Conservation (phyloP, 2,797 vertebrate genomes). For the Parambassis ranga region DNA sequence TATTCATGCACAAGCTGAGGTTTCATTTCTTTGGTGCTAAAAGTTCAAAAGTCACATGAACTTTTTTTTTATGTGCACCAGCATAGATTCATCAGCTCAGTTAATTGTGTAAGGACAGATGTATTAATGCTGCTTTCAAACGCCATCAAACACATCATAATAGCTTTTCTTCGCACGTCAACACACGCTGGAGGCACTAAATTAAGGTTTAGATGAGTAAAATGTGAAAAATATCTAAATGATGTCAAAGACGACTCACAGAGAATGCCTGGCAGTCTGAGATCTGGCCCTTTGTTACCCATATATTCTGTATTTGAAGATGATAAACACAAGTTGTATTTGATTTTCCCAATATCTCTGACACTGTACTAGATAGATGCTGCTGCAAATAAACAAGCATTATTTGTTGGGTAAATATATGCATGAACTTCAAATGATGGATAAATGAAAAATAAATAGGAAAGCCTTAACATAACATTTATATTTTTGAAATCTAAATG, state of each 20-base stretch:
- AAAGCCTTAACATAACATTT: constrained; percentile 75
- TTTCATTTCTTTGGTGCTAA: constrained; percentile 4
- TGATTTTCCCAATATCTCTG: constrained; percentile 69
- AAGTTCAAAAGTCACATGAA: constrained; percentile 16
- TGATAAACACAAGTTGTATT: constrained; percentile 78
- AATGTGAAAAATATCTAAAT: constrained; percentile 69
- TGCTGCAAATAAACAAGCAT: constrained; percentile 79
- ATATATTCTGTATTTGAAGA: constrained; percentile 70
- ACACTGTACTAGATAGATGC: constrained; percentile 59
- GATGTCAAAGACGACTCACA: constrained; percentile 63
- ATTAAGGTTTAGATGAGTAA: constrained; percentile 77
- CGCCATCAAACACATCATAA: constrained; percentile 57
- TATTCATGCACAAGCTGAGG: background rate
- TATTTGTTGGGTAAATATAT: constrained; percentile 74
- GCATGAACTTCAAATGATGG: constrained; percentile 78
- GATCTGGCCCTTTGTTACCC: constrained; percentile 71
- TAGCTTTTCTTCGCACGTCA: constrained; percentile 69
- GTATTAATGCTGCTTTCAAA: constrained; percentile 61
- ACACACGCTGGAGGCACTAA: constrained; percentile 65
- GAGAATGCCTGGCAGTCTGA: constrained; percentile 61
- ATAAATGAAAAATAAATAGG: constrained; percentile 77
- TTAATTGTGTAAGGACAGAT: constrained; percentile 44
- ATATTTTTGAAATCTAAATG: constrained; percentile 77
- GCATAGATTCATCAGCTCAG: constrained; percentile 19
- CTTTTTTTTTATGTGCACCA: constrained; percentile 5